Percentiles rank a stretch among this genome's conserved stretches.
Evolutionary conservation across 2,113 vertebrate genomes (phyloP).

Genomic region (Echinops telfairi): DNA sequence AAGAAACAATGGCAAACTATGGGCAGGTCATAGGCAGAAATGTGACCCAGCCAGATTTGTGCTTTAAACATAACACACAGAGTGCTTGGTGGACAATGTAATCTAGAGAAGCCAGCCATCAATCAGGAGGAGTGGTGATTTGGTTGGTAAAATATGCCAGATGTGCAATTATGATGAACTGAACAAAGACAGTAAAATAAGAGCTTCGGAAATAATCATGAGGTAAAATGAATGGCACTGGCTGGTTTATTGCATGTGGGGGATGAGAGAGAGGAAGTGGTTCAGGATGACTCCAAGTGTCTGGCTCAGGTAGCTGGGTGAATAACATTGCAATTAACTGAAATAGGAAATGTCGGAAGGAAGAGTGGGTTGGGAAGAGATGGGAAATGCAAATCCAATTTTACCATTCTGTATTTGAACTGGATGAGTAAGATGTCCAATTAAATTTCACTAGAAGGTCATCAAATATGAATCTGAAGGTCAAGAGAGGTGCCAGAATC

Average conservation of each 20-base stretch:
- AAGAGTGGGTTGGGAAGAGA: slow-evolving; percentile 60
- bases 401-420: slow-evolving; percentile 47
- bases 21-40: neutral
- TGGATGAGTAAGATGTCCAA: slow-evolving; percentile 53
- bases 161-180: neutral
- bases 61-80: neutral
- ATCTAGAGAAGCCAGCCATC: neutral
- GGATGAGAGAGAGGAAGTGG: slow-evolving; percentile 45
- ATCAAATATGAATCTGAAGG: slow-evolving; percentile 18
- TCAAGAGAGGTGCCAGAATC: neutral
- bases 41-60: neutral
- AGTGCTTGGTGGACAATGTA: neutral
- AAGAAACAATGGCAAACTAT: neutral
- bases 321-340: slow-evolving; percentile 67
- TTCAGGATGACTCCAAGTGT: slow-evolving; percentile 53
- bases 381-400: slow-evolving; percentile 9
- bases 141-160: neutral
- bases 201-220: slow-evolving; percentile 45
- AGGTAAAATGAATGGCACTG: neutral
- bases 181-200: neutral
- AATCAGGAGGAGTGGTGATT: neutral
- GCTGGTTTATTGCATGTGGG: slow-evolving; percentile 22
- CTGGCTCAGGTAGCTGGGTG: slow-evolving; percentile 35
- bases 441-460: neutral
- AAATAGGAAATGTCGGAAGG: slow-evolving; percentile 40